Conservation (phyloP, 2,888 invertebrate species). For the Ectobius pallidus region DNA sequence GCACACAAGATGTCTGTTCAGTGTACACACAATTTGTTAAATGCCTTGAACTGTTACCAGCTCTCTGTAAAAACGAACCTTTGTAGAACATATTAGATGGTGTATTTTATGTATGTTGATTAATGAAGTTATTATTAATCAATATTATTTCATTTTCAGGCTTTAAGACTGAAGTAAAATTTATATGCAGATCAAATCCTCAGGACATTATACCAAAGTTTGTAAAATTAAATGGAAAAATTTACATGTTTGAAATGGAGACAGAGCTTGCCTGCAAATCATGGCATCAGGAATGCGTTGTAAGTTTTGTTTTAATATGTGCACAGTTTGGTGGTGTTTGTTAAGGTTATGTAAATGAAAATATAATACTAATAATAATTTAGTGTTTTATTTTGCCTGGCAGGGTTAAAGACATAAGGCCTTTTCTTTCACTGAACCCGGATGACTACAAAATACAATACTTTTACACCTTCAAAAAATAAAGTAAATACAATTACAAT, state of each 20-base stretch:
- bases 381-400: too few relatives aligned
- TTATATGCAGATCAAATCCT: background rate
- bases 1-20: too few relatives aligned
- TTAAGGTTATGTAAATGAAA: background rate
- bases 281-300: slow-evolving; percentile 1
- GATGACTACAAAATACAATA: too few relatives aligned
- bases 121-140: background rate
- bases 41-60: background rate
- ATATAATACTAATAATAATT: background rate
- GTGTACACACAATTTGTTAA: too few relatives aligned
- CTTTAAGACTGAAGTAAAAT: background rate
- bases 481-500: background rate
- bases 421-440: background rate
- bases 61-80: background rate
- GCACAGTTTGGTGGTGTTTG: background rate
- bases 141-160: background rate
- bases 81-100: background rate
- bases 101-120: background rate
- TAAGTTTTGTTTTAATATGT: background rate
- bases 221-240: background rate
- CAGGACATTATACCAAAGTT: background rate
- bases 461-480: too few relatives aligned
- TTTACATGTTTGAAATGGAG: background rate
- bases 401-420: too few relatives aligned
- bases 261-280: background rate